These are phyloP conservation scores for Clitarchus hookeri DNA, from an alignment of 2,888 invertebrate genomes.

Conservation along the genomic window DNA sequence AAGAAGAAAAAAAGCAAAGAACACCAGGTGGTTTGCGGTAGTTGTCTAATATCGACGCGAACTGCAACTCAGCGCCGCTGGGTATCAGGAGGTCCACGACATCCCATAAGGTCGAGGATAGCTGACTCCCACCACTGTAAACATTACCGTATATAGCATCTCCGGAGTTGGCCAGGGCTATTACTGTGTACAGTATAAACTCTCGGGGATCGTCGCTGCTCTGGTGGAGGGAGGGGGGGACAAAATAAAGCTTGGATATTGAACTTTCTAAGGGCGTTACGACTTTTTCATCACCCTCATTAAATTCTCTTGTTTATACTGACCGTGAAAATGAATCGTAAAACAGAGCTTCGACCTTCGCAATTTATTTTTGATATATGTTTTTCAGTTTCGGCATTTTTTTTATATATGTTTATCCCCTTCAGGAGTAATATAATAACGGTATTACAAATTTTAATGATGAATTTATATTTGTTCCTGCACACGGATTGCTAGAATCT, in stretches of 20 bases:
- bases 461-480: too few species aligned
- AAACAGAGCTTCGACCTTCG: too few species aligned
- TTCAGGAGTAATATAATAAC: too few species aligned
- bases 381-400: too few species aligned
- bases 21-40: neutral
- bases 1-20: neutral
- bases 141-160: neutral
- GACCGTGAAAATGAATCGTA: too few species aligned
- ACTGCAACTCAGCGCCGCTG: neutral
- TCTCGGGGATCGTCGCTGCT: neutral
- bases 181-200: neutral
- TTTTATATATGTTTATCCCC: too few species aligned
- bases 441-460: too few species aligned
- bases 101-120: neutral
- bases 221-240: too few species aligned
- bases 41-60: neutral
- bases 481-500: too few species aligned
- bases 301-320: too few species aligned
- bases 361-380: too few species aligned
- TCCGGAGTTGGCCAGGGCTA: neutral
- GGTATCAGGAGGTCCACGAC: neutral
- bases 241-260: conserved; percentile 6
- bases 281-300: too few species aligned
- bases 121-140: neutral
- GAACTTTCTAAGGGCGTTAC: neutral